Conservation (phyloP, 1,140 invertebrate genomes). For the Magallana ariakensis region DNA sequence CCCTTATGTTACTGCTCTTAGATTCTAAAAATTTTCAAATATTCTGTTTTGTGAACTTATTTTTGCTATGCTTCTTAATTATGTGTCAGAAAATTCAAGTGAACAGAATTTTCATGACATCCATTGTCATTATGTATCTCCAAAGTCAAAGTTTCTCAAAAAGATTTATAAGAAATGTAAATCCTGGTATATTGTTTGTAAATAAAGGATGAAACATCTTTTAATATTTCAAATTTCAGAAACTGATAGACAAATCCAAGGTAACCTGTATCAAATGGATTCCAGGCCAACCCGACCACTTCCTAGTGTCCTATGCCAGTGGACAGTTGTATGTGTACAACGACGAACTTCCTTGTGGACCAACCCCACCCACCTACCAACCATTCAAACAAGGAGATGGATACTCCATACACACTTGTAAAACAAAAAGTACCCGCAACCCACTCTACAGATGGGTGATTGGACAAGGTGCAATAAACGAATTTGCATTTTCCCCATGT, state of each 20-base stretch:
- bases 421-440: constrained; percentile 97
- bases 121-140: no score
- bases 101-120: no score
- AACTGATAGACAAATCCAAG: constrained; percentile 97
- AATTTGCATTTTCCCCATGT: constrained; percentile 98
- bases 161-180: no score
- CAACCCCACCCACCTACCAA: constrained; percentile 92
- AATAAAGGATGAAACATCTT: no score
- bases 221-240: constrained; percentile 83
- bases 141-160: no score
- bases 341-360: constrained; percentile 93
- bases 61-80: no score
- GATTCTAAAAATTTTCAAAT: no score
- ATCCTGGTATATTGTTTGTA: no score
- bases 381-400: constrained; percentile 97
- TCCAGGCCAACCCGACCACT: constrained; percentile 94
- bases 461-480: constrained; percentile 93
- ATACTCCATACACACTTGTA: constrained; percentile 96
- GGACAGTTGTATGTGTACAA: constrained; percentile 99
- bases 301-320: constrained; percentile 95
- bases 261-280: constrained; percentile 99
- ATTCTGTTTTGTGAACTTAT: no score
- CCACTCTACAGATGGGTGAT: constrained; percentile 87
- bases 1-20: no score
- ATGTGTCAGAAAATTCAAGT: no score